Base-by-base conservation (phyloP, 1,140 invertebrate species). In the Augochlora pura region DNA sequence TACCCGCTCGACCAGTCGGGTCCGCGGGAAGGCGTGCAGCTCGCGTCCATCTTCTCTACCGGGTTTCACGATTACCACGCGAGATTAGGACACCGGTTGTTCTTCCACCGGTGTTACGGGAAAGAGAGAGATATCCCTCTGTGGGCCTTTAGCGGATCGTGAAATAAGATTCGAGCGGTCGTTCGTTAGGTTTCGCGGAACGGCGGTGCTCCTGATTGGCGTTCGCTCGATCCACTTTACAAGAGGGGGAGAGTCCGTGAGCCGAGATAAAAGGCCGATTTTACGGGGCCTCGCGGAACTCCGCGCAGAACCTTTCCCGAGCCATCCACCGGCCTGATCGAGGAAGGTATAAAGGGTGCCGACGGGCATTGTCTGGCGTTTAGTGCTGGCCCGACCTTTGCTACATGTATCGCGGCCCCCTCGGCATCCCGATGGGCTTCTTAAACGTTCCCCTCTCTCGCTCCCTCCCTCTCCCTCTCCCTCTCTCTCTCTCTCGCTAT, bases 331-430 rank as follows among this genome's bases (percentile, higher is more conserved):
- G 78, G 67, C 60, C 72, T 65, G 60, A 84, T 83, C 71, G 74
- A 75, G 80, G 75, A 83, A 77, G 62, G 85, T 73, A 87, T 84
- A 87, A 87, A 87, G 85, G 85, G 85, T 86, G 85, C 86, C 86
- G 86, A 86, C 86, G 71, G 78, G 81, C 82, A 87, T 87, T 87
- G 86, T 87, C 86, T 87, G 86, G 85, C 85, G 82, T 87, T 87
- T 87, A 87, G 86, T 87, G 85, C 85, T 86, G 86, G 75, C 86
- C 84, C 85, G 86, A 87, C 86, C 86, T 87, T 84, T 84, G 79
- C 82, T 86, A 82, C 84, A 81, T 80, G 86, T 84, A 87, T 86
- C 82, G 82, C 62, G 62, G 63, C 42, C 60, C 65, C 69, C 69
- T 86, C 77, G 77, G 86, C 72, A 86, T 81, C 85, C 85, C 85